Evolutionary conservation across 2,113 vertebrate genomes (phyloP).

Genomic region (Etheostoma spectabile): DNA sequence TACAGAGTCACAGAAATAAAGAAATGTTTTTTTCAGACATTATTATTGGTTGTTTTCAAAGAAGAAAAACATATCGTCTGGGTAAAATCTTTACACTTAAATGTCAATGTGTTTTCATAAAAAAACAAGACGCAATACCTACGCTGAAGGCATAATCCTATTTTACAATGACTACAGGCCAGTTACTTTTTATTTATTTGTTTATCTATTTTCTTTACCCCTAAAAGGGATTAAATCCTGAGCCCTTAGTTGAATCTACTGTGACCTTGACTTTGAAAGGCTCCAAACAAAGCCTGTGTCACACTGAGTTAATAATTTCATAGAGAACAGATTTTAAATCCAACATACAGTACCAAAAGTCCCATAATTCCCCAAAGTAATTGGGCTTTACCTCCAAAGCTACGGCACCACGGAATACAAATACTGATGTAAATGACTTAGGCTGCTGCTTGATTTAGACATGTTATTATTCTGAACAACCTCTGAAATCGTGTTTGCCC

Average conservation of each 20-base stretch:
- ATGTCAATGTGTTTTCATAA: slow-evolving; percentile 16
- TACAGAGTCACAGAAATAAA: slow-evolving; percentile 2
- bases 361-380: slow-evolving; percentile 15
- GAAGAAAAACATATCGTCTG: neutral
- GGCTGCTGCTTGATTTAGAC: slow-evolving; percentile 42
- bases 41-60: neutral
- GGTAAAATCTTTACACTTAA: slow-evolving; percentile 34
- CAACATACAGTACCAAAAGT: slow-evolving; percentile 26
- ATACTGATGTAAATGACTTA: slow-evolving; percentile 32
- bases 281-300: slow-evolving; percentile 60
- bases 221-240: slow-evolving; percentile 65
- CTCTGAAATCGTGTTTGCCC: slow-evolving; percentile 50
- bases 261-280: slow-evolving; percentile 65
- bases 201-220: slow-evolving; percentile 15
- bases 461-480: slow-evolving; percentile 54
- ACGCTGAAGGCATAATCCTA: slow-evolving; percentile 34
- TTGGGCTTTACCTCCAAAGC: slow-evolving; percentile 38
- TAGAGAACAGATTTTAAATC: slow-evolving; percentile 35
- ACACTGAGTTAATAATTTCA: slow-evolving; percentile 53
- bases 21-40: neutral
- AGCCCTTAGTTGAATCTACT: slow-evolving; percentile 39
- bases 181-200: slow-evolving; percentile 37
- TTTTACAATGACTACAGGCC: slow-evolving; percentile 39
- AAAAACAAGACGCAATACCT: slow-evolving; percentile 41
- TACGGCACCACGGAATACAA: slow-evolving; percentile 14